Evolutionary conservation across 92 coral and sea anemone species (phyloP).

Genomic region (Scolanthus callimorphus): DNA sequence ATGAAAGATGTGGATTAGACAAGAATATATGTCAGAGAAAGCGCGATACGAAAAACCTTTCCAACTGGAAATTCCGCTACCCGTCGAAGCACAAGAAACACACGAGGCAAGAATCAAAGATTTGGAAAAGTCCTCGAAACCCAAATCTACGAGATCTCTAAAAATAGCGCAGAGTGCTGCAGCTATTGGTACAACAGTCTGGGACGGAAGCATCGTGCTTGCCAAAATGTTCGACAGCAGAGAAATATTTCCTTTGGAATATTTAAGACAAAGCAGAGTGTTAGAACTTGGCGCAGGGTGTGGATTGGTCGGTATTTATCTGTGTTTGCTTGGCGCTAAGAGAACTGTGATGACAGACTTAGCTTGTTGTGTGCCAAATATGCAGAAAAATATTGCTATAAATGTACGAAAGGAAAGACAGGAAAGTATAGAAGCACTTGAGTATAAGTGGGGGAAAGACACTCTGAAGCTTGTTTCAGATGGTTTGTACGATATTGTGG

Average conservation of each 20-base stretch:
- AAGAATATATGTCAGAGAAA: slow-evolving; percentile 90
- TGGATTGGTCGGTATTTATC: slow-evolving; percentile 82
- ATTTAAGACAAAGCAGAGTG: slow-evolving; percentile 37
- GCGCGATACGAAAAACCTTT: slow-evolving; percentile 72
- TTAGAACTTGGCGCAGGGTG: slow-evolving; percentile 96
- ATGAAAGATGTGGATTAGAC: slow-evolving; percentile 73
- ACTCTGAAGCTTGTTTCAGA: slow-evolving; percentile 27
- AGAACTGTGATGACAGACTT: slow-evolving; percentile 66
- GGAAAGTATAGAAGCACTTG: slow-evolving; percentile 38
- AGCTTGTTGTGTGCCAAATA: slow-evolving; percentile 71
- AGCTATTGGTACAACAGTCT: slow-evolving; percentile 87
- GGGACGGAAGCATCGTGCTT: slow-evolving; percentile 96
- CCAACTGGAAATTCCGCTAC: slow-evolving; percentile 42
- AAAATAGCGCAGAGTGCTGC: slow-evolving; percentile 73
- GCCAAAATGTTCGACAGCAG: slow-evolving; percentile 92
- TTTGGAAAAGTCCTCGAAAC: too few relatives aligned
- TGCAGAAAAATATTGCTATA: slow-evolving; percentile 49
- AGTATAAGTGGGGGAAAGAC: slow-evolving; percentile 74
- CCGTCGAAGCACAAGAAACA: too few relatives aligned
- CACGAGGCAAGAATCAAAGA: too few relatives aligned
- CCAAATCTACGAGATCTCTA: slow-evolving; percentile 3
- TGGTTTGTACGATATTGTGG: slow-evolving; percentile 72
- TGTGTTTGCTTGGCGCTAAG: slow-evolving; percentile 70
- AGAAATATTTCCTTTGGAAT: slow-evolving; percentile 29
- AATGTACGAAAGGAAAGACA: slow-evolving; percentile 36